Percentiles rank a stretch among this genome's conserved stretches.
phyloP scores from a whole-genome alignment of 1,140 invertebrate genomes.

The Neodiprion lecontei region DNA sequence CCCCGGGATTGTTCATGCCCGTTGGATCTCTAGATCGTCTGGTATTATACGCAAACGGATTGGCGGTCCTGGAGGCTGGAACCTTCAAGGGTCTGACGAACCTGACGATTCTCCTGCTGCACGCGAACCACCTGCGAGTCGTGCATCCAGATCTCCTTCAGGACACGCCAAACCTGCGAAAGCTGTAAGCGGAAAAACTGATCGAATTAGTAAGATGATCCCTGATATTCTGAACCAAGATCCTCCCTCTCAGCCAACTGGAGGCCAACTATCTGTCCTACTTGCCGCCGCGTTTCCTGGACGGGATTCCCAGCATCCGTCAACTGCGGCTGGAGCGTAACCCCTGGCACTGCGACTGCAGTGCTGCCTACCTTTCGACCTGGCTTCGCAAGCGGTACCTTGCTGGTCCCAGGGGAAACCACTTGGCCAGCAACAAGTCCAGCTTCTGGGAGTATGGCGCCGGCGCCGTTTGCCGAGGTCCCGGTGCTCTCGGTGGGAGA shows the following conservation, averaged over 20 bases:
- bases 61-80: constrained; percentile 61
- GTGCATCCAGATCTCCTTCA: constrained; percentile 63
- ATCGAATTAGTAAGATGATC: neutral
- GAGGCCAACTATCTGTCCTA: constrained; percentile 81
- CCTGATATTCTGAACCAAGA: neutral
- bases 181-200: constrained; percentile 42
- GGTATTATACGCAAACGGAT: constrained; percentile 67
- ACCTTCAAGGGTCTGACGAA: constrained; percentile 65
- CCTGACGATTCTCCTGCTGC: constrained; percentile 67
- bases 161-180: constrained; percentile 48
- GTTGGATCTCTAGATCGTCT: constrained; percentile 62
- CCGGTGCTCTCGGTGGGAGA: constrained; percentile 74
- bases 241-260: constrained; percentile 69
- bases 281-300: constrained; percentile 73
- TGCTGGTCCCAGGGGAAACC: constrained; percentile 19
- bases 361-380: constrained; percentile 74
- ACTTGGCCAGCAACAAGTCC: neutral
- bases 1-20: constrained; percentile 59
- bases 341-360: constrained; percentile 88
- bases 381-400: constrained; percentile 62
- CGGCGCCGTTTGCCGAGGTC: constrained; percentile 75
- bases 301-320: constrained; percentile 70
- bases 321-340: constrained; percentile 82
- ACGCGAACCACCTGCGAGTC: constrained; percentile 66
- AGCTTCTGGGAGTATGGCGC: constrained; percentile 68